Evolutionary conservation across 2,113 vertebrate species (phyloP).

Genomic region (Alexandromys fortis): DNA sequence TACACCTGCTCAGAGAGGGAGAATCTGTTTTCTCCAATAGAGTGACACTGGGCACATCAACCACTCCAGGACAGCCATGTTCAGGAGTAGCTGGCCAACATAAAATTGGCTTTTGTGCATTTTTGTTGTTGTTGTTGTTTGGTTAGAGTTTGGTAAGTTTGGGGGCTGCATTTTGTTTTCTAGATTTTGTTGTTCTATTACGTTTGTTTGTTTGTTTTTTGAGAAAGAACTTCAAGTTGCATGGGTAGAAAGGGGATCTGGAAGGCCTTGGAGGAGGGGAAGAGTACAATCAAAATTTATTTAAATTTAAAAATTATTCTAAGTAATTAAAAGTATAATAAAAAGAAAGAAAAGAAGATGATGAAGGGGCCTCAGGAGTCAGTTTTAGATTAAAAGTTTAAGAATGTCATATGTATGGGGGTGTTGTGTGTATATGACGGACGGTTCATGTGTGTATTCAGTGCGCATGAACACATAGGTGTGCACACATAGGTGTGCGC

Average conservation of each 20-base stretch:
- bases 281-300: neutral
- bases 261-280: neutral
- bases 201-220: neutral
- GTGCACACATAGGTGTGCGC: neutral
- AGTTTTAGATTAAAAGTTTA: neutral
- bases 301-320: neutral
- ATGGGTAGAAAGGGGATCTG: neutral
- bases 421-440: neutral
- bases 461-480: neutral
- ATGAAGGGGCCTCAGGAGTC: neutral
- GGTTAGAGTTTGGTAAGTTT: neutral
- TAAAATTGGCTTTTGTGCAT: neutral
- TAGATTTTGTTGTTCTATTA: neutral
- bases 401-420: neutral
- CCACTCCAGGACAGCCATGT: neutral
- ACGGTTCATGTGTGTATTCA: neutral
- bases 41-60: neutral
- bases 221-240: neutral
- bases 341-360: neutral
- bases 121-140: neutral
- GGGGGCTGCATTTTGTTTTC: neutral
- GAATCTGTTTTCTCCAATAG: neutral
- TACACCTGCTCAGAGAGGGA: neutral
- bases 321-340: neutral
- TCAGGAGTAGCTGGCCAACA: neutral